Evolutionary conservation across 1,140 invertebrate genomes (phyloP).

Genomic region (Psilanteris sp.): DNA sequence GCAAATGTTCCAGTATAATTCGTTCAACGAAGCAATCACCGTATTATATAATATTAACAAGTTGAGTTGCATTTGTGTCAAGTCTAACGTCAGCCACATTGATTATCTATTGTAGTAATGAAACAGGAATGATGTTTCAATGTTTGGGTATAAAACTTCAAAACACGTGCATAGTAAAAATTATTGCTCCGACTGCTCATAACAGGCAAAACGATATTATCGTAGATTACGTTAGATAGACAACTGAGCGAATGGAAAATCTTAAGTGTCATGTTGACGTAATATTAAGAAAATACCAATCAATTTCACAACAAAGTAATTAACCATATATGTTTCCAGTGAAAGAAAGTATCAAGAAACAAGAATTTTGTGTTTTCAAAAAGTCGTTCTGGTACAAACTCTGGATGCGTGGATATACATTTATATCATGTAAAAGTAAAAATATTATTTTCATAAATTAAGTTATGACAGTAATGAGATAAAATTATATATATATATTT

Average conservation of each 20-base stretch:
- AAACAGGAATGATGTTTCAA: constrained; percentile 1
- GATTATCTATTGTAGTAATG: constrained; percentile 19
- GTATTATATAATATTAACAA: constrained; percentile 27
- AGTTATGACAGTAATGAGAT: too few relatives aligned
- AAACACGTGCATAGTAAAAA: too few relatives aligned
- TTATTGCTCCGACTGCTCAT: background rate
- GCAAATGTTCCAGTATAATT: constrained; percentile 5
- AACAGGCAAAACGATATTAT: constrained; percentile 7
- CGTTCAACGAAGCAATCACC: constrained; percentile 22
- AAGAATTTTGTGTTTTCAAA: too few relatives aligned
- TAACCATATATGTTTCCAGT: background rate
- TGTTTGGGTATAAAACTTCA: too few relatives aligned
- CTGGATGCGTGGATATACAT: too few relatives aligned
- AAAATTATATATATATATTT: too few relatives aligned
- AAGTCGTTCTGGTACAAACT: too few relatives aligned
- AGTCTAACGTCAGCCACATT: constrained; percentile 29
- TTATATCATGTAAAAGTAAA: too few relatives aligned
- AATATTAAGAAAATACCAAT: constrained; percentile 4
- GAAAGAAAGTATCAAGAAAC: too few relatives aligned
- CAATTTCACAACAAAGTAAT: constrained; percentile 14
- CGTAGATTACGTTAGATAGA: constrained; percentile 3
- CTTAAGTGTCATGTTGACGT: background rate
- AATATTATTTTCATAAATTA: too few relatives aligned
- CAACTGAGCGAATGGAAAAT: background rate
- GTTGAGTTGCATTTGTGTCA: constrained; percentile 19